These are phyloP conservation scores for Caranx ignobilis DNA, from an alignment of 2,113 vertebrate genomes.

Conservation along the genomic window DNA sequence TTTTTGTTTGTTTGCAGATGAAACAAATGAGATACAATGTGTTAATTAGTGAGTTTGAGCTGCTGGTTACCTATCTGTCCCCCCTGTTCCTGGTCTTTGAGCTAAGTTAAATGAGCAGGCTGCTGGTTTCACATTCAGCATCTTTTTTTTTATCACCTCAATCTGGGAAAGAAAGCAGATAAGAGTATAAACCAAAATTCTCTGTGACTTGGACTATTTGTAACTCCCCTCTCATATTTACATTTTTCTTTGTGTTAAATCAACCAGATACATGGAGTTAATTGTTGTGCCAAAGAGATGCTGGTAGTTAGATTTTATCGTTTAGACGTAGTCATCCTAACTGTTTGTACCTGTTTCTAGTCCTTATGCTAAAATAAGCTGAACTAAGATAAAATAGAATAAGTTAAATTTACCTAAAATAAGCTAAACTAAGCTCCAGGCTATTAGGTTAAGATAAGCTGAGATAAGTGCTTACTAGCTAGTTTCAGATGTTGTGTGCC, in stretches of 20 bases:
- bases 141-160: background rate
- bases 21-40: too few relatives aligned
- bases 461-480: too few relatives aligned
- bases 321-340: background rate
- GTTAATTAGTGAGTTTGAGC: too few relatives aligned
- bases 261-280: background rate
- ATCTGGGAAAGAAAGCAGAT: background rate
- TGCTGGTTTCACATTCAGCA: too few relatives aligned
- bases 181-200: background rate
- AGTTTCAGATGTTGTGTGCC: too few relatives aligned
- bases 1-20: too few relatives aligned
- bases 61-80: too few relatives aligned
- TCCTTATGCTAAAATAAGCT: background rate
- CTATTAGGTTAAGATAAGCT: too few relatives aligned
- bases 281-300: background rate
- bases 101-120: too few relatives aligned
- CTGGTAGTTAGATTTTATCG: background rate
- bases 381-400: background rate
- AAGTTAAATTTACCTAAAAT: too few relatives aligned
- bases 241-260: background rate
- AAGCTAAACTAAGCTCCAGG: too few relatives aligned
- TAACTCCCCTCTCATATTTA: background rate
- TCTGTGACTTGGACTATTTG: background rate
- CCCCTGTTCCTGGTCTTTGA: too few relatives aligned
- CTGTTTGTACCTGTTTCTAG: background rate